These are phyloP conservation scores for Suricata suricatta DNA, from an alignment of 2,113 vertebrate species.

Conservation along the genomic window DNA sequence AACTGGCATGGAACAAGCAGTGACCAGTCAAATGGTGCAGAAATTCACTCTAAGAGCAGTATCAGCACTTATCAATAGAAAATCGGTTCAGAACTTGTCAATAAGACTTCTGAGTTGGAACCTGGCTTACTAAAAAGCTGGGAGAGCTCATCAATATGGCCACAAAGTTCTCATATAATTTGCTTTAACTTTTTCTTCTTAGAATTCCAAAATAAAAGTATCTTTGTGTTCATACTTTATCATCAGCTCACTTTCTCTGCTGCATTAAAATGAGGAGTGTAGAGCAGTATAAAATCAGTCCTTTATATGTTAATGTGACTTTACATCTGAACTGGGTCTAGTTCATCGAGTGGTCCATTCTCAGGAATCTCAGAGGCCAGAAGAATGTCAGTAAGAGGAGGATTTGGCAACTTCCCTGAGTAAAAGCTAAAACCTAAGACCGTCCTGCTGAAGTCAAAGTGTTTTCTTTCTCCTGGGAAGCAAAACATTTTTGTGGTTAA, in stretches of 20 bases:
- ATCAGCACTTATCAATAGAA: background rate
- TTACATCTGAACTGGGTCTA: background rate
- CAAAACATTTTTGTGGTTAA: background rate
- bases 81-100: background rate
- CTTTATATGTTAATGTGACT: background rate
- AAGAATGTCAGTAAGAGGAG: background rate
- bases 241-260: background rate
- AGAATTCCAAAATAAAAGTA: background rate
- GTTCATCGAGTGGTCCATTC: background rate
- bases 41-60: background rate
- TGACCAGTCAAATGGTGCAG: background rate
- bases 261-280: background rate
- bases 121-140: background rate
- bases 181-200: background rate
- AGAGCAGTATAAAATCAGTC: background rate
- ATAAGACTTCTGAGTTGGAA: background rate
- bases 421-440: background rate
- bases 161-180: background rate
- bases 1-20: background rate
- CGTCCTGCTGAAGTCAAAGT: background rate
- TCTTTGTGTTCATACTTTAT: background rate
- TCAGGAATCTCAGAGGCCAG: background rate
- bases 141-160: background rate
- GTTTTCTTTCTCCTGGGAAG: background rate
- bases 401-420: background rate